A percentile compares a stretch with the other conserved stretches of the same genome.
These are phyloP conservation scores for Catostomus latipinnis DNA, from an alignment of 2,797 vertebrate genomes.

Conservation along the genomic window DNA sequence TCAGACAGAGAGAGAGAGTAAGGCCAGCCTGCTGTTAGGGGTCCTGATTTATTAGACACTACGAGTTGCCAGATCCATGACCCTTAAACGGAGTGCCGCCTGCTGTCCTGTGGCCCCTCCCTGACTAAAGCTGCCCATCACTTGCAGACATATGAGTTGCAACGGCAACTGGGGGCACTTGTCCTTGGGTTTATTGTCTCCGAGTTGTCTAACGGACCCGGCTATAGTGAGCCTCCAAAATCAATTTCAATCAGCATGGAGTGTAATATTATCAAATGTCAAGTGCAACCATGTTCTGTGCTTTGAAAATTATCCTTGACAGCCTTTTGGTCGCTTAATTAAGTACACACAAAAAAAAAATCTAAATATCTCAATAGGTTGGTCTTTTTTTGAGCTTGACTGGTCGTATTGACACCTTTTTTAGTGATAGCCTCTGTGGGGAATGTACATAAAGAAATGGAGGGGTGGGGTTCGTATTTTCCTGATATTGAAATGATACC, in stretches of 20 bases:
- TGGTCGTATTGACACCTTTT: constrained; percentile 90
- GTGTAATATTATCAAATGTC: constrained; percentile 99
- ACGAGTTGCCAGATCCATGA: constrained; percentile 77
- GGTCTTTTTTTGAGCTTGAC: constrained; percentile 87
- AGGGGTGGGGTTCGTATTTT: constrained; percentile 57
- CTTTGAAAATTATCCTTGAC: constrained; percentile 99
- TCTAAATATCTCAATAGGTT: constrained; percentile 89
- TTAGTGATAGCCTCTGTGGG: constrained; percentile 90
- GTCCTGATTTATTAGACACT: constrained; percentile 77
- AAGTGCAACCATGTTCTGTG: constrained; percentile 83
- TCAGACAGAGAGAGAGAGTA: neutral
- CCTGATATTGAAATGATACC: constrained; percentile 99
- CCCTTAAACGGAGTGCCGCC: constrained; percentile 72
- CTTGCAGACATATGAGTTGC: constrained; percentile 82
- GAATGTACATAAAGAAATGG: constrained; percentile 46
- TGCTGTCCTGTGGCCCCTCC: constrained; percentile 61
- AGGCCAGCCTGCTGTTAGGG: constrained; percentile 54
- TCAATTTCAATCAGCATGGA: constrained; percentile 99
- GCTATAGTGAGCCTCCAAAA: constrained; percentile 79
- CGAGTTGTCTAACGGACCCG: constrained; percentile 86
- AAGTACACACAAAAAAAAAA: constrained; percentile 84
- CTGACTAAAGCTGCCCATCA: constrained; percentile 77
- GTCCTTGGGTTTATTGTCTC: constrained; percentile 90
- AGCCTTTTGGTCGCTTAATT: constrained; percentile 99
- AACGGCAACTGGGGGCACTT: constrained; percentile 74